phyloP scores from a whole-genome alignment of 1,140 invertebrate species.

The Anthonomus grandis region DNA sequence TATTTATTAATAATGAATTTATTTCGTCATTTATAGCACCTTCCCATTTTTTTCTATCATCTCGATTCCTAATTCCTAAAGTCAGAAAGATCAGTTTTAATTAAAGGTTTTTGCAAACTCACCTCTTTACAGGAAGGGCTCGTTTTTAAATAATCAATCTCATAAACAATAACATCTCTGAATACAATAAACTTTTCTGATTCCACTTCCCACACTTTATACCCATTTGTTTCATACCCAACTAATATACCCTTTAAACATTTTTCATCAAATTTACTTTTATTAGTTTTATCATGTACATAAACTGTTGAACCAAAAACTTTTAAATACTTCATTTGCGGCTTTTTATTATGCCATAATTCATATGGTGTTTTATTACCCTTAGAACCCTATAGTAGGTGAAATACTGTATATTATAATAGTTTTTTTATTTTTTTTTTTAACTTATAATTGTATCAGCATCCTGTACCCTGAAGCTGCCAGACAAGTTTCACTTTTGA shows the following conservation, averaged over 20 bases:
- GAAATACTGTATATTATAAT: too few species aligned
- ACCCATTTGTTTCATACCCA: conserved; percentile 50
- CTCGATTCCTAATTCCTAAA: conserved; percentile 37
- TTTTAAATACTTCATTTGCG: conserved; percentile 49
- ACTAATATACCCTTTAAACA: conserved; percentile 45
- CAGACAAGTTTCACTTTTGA: too few species aligned
- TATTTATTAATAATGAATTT: conserved; percentile 43
- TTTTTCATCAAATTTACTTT: conserved; percentile 49
- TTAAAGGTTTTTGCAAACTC: neutral
- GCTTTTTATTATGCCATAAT: conserved; percentile 50
- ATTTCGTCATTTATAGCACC: conserved; percentile 46
- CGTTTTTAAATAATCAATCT: conserved; percentile 43
- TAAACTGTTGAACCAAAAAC: conserved; percentile 51
- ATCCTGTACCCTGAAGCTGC: too few species aligned
- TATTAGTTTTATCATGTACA: conserved; percentile 47
- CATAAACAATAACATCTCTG: conserved; percentile 49
- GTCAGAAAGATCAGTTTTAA: neutral
- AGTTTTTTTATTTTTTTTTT: too few species aligned
- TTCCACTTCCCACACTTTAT: conserved; percentile 47
- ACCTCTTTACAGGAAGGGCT: conserved; percentile 19
- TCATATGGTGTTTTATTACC: conserved; percentile 49
- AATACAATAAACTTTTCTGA: conserved; percentile 41
- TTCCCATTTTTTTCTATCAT: conserved; percentile 42
- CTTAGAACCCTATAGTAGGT: conserved; percentile 43
- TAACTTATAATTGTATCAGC: too few species aligned